phyloP scores from a whole-genome alignment of 2,888 invertebrate genomes.

The Hydraecia micacea region DNA sequence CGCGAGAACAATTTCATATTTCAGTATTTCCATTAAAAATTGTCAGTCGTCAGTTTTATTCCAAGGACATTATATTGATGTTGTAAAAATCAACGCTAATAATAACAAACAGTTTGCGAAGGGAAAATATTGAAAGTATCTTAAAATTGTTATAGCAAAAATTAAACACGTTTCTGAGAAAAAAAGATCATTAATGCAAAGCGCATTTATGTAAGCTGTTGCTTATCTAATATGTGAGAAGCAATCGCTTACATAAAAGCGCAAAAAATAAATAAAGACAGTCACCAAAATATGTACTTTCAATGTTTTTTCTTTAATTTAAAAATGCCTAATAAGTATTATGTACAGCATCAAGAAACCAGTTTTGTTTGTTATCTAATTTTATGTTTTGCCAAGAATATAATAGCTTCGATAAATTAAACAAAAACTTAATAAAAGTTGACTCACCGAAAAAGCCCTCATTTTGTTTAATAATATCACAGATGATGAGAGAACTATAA shows the following conservation, averaged over 20 bases:
- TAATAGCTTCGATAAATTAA: background rate
- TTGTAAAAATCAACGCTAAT: background rate
- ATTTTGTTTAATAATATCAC: conserved; percentile 67
- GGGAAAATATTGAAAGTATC: background rate
- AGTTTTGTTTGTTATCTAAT: background rate
- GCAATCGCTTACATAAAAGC: background rate
- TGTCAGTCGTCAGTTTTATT: background rate
- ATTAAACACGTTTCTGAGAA: background rate
- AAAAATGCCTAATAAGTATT: background rate
- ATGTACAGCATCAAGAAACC: background rate
- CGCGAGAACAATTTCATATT: background rate
- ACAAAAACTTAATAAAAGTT: background rate
- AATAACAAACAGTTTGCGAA: background rate
- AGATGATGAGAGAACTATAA: conserved; percentile 42
- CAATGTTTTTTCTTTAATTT: background rate
- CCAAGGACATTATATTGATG: no score
- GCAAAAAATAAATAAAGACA: background rate
- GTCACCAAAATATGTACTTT: background rate
- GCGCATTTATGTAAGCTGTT: no score
- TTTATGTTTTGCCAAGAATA: background rate
- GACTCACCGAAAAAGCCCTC: conserved; percentile 75
- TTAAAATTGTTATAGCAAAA: background rate
- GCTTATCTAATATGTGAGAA: no score
- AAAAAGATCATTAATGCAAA: background rate
- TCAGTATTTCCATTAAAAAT: background rate